Conservation (phyloP, 1,140 invertebrate genomes). For the Agrypnia vestita region DNA sequence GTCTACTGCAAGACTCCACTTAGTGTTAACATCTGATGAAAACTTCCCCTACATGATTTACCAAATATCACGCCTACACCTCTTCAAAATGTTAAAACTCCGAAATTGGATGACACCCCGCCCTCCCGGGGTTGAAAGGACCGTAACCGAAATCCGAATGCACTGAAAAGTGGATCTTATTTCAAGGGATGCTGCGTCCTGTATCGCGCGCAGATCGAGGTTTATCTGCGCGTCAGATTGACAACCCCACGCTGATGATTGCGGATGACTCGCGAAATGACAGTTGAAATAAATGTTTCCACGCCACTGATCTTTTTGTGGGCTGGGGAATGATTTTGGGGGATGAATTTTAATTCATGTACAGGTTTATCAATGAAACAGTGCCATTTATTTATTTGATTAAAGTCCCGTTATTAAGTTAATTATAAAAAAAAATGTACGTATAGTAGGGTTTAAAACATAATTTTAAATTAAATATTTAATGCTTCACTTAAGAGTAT, state of each 20-base stretch:
- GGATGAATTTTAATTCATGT: conserved; percentile 35
- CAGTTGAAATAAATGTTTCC: conserved; percentile 61
- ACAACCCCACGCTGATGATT: conserved; percentile 49
- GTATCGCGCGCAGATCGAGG: conserved; percentile 14
- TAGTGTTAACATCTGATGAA: conserved; percentile 39
- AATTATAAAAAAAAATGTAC: too few species aligned
- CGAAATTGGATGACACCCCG: conserved; percentile 58
- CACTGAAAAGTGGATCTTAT: conserved; percentile 32
- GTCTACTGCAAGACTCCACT: neutral
- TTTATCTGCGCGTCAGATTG: neutral
- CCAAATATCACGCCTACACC: conserved; percentile 56
- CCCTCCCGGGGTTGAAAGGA: neutral
- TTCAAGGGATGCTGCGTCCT: neutral
- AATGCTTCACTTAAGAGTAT: too few species aligned
- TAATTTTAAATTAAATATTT: too few species aligned
- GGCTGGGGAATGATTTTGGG: conserved; percentile 14
- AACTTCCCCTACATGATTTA: conserved; percentile 36
- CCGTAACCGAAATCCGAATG: conserved; percentile 1
- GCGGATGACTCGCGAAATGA: conserved; percentile 60
- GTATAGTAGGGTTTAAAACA: too few species aligned
- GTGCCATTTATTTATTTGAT: too few species aligned
- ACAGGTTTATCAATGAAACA: conserved; percentile 5
- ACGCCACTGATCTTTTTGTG: conserved; percentile 57
- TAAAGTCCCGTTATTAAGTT: too few species aligned
- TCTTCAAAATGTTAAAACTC: conserved; percentile 60